Evolutionary conservation across 2,797 vertebrate species (phyloP), one percentile per base, ranked within the genome.

Genomic region (Sebastes matsubarae): DNA sequence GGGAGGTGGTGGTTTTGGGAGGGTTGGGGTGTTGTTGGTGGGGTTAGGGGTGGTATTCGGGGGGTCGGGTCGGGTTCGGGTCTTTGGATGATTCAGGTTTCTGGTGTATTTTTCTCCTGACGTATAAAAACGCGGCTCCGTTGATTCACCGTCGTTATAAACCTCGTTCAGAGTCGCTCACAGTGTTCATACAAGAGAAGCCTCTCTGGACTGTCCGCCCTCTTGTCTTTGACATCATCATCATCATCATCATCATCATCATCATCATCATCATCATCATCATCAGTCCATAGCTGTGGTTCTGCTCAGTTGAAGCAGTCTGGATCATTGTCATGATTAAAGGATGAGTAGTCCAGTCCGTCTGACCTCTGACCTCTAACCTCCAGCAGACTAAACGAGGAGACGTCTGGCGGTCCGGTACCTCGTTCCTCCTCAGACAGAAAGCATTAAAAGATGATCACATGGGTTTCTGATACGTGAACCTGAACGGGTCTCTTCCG

Each of bases 11-110:
- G 38, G 38, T 46, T 0, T 12, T 36, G 34, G 34, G 4, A 14
- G 16, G 2, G 2, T 69, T 25, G 55, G 10, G 50, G 20, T 30
- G 50, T 8, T 20, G 55, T 3, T 2, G 16, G 6, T 1, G 0
- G 30, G 0, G 11, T 36, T 12, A 36, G 34, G 11, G 11, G 7
- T 2, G n/a, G 11, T 13, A 27, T n/a, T 8, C 20, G n/a, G 5
- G 22, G 25, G 64, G 24, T n/a, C n/a, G 64, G 12, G 2, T 32
- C 30, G 8, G 50, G 11, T 1, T 4, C 0, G 8, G 8, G 65
- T 71, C 24, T 80, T 71, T 80, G 95, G 94, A 95, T 93, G 95
- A 94, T 94, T 94, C 92, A 93, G 94, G 94, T 90, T 66, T 68
- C 27, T 34, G 1, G 27, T 24, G 36, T 67, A 4, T 64, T 38